These are phyloP conservation scores for Deilephila porcellus DNA, from an alignment of 2,888 invertebrate genomes.

Conservation along the genomic window DNA sequence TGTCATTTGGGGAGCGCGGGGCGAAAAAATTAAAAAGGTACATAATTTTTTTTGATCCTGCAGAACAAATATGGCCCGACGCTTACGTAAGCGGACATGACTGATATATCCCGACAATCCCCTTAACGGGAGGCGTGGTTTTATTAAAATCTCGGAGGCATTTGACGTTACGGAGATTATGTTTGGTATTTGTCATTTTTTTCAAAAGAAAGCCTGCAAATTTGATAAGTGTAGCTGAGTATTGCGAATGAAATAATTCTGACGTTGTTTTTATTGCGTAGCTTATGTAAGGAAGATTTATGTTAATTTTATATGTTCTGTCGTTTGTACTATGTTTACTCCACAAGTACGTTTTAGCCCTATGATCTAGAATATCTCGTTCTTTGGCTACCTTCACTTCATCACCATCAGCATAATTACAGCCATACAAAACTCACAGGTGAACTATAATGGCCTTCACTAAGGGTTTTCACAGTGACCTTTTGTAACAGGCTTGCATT, in stretches of 20 bases:
- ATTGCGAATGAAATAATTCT: neutral
- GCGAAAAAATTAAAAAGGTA: slow-evolving; percentile 58
- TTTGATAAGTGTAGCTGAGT: neutral
- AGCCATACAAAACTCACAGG: too few relatives aligned
- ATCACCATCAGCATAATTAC: too few relatives aligned
- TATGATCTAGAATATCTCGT: too few relatives aligned
- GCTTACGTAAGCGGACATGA: slow-evolving; percentile 50
- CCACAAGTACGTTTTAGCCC: too few relatives aligned
- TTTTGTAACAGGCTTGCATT: too few relatives aligned
- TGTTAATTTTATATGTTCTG: neutral
- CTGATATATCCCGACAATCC: slow-evolving; percentile 52
- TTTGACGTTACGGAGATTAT: slow-evolving; percentile 26
- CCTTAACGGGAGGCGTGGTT: slow-evolving; percentile 48
- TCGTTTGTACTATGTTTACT: neutral
- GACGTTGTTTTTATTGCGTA: neutral
- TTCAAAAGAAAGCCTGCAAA: slow-evolving; percentile 28
- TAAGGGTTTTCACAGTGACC: too few relatives aligned
- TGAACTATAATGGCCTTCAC: too few relatives aligned
- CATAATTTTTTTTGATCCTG: slow-evolving; percentile 47
- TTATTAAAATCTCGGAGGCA: slow-evolving; percentile 31
- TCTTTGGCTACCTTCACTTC: too few relatives aligned
- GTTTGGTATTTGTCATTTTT: slow-evolving; percentile 22
- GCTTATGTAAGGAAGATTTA: neutral
- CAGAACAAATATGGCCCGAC: slow-evolving; percentile 45
- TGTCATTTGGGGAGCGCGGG: slow-evolving; percentile 37